Conservation (phyloP, 2,888 invertebrate species). For the Apoda limacodes region DNA sequence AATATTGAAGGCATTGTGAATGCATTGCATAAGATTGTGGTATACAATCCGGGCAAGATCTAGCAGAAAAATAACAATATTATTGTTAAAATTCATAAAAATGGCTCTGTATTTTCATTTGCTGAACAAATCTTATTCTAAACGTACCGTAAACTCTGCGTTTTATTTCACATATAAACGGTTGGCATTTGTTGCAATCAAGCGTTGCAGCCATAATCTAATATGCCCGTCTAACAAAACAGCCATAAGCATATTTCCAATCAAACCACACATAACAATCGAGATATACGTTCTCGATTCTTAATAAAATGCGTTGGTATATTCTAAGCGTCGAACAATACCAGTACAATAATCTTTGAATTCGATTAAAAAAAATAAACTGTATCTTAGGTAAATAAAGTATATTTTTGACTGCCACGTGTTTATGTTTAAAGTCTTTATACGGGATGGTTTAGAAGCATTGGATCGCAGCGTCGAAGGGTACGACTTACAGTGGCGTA, state of each 20-base stretch:
- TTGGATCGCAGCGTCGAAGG: slow-evolving; percentile 40
- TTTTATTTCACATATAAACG: too few relatives aligned
- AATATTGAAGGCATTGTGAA: too few relatives aligned
- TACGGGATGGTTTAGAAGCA: slow-evolving; percentile 25
- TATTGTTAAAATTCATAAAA: too few relatives aligned
- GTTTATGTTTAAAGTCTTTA: slow-evolving; percentile 18
- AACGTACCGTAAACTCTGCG: too few relatives aligned
- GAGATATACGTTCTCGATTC: slow-evolving; percentile 48
- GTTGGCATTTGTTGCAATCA: slow-evolving; percentile 35
- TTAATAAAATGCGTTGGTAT: slow-evolving; percentile 62
- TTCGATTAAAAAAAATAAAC: too few relatives aligned
- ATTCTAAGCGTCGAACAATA: too few relatives aligned
- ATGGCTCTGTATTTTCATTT: too few relatives aligned
- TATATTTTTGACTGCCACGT: slow-evolving; percentile 15
- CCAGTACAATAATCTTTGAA: too few relatives aligned
- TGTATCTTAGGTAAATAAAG: slow-evolving; percentile 4
- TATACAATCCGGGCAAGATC: too few relatives aligned
- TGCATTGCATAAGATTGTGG: too few relatives aligned
- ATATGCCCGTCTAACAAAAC: slow-evolving; percentile 35
- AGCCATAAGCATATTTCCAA: slow-evolving; percentile 60
- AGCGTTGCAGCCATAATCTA: slow-evolving; percentile 42
- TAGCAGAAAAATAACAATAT: too few relatives aligned
- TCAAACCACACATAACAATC: slow-evolving; percentile 50
- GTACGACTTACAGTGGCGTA: slow-evolving; percentile 40
- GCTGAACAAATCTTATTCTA: too few relatives aligned